Evolutionary conservation across 2,888 invertebrate species (phyloP), one percentile per base, ranked within the genome.

Genomic region (Conistra vaccinii): DNA sequence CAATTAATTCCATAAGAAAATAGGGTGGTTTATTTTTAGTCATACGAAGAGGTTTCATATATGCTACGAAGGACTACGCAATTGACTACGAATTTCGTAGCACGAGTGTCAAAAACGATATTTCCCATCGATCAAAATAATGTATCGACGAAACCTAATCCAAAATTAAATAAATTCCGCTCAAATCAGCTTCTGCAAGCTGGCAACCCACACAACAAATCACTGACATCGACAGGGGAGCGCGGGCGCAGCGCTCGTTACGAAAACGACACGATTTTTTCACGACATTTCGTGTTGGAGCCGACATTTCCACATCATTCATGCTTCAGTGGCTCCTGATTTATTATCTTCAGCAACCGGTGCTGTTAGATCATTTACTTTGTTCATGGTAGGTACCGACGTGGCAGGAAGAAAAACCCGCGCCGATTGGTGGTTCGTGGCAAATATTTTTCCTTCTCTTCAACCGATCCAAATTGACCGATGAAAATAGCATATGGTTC

Each of bases 191-290:
- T 4, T 23, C 48, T 17, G 2, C 51, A 26, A 51, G 0, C 71
- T 84, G 84, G 84, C 83, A 83, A 83, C 83, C 69, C 82, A 39
- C 51, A 63, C 76, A 62, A 76, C 80, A 80, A 83, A 83, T 85
- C 69, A 74, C 84, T 88, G 81, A 84, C 87, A 89, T 87, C 85
- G 91, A 89, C 90, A 91, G 89, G 91, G 91, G 90, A 89, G 88
- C 90, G 87, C 83, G 77, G 83, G 83, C 80, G 84, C 89, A 76
- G 66, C 89, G 91, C 88, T 89, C 89, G 87, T 91, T 92, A 89
- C 90, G 91, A 91, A 92, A 91, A 90, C 83, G 81, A 87, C 85
- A 85, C 80, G 81, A 87, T 90, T 92, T 91, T 90, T 84, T 85
- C 86, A 83, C 83, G 81, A 88, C 86, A 85, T 90, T 90, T 89